Evolutionary conservation across 2,888 invertebrate species (phyloP), one percentile per base, ranked within the genome.

Genomic region (Crepidodera aurea): DNA sequence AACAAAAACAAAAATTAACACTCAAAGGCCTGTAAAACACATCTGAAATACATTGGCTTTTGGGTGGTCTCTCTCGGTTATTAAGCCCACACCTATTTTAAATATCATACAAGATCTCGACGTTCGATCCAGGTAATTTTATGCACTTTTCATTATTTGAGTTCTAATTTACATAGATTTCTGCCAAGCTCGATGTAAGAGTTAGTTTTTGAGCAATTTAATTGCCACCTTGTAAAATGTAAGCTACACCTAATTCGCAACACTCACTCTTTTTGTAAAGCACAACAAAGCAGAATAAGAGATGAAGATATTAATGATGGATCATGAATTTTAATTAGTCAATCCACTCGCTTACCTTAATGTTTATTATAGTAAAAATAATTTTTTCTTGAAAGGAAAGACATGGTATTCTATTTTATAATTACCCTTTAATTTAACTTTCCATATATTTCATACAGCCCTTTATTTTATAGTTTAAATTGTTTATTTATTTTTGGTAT

Each of bases 31-130:
- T 48, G 62, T 53, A 53, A 39, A 62, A 62, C 62, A 54, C 57
- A 56, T 48, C 51, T 56, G 56, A 61, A 61, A 61, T 37, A 55
- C 50, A 57, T 57, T 46, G 51, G 44, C 58, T 53, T 62, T 62
- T 58, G 62, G 62, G 62, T 62, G 62, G 62, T 39, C 25, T 58
- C 53, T 57, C 53, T 53, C 58, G 58, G 53, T 62, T 62, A 62
- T 58, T 53, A 40, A 53, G 54, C 58, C 58, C 62, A 58, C 57
- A 58, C 57, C 62, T 62, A 51, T 56, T 62, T 58, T 51, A 57
- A 62, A 62, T 58, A 62, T 62, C 53, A 62, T 58, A 51, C 53
- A 51, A 61, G 61, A 51, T 61, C 61, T 58, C 46, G 34, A 58
- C 48, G 40, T 34, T 58, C 62, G 57, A 58, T 62, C 40, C 27